Base-by-base conservation (phyloP, 2,888 invertebrate genomes). In the Sesia bembeciformis region DNA sequence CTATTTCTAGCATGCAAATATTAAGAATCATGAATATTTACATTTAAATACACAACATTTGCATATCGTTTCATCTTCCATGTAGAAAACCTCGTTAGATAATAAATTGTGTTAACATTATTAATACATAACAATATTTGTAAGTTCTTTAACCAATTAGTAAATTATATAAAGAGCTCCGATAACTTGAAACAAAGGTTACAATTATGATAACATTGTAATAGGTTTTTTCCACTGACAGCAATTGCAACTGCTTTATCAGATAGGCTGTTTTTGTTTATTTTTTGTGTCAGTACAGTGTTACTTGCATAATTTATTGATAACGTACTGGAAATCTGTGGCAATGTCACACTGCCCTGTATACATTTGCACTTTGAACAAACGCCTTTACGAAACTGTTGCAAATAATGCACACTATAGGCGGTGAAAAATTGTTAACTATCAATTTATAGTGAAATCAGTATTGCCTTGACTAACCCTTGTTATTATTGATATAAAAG, bases 401-500 rank as follows among this genome's bases (percentile, higher is more conserved):
- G 68, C 77, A 66, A 73, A 65, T 64, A 58, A 66, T 63, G 72
- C 71, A 72, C 66, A 70, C 68, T 61, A 63, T 69, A 72, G 67
- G 66, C 67, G 61, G 61, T 65, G 63, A 74, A 75, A 72, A 70
- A 74, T 74, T 72, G 1, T 76, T 66, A 68, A 70, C 65, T 69
- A 68, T 62, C 59, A 66, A 73, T 70, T 78, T 75, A 75, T 62
- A 78, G 81, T 74, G 86, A 84, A 85, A 86, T 79, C 82, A 68
- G 74, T 72, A 76, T 86, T 74, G 78, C 85, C 84, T 86, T 86
- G 86, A 74, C 66, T 64, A 77, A 71, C 60, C 71, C 23, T 23
- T 23, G 23, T 78, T 78, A 70, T 70, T 74, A 71, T 70, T 66
- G 70, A 81, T 88, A 88, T 88, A 87, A 84, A 88, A 85, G 83